Evolutionary conservation across 2,888 invertebrate species (phyloP).

Genomic region (Acronicta psi): DNA sequence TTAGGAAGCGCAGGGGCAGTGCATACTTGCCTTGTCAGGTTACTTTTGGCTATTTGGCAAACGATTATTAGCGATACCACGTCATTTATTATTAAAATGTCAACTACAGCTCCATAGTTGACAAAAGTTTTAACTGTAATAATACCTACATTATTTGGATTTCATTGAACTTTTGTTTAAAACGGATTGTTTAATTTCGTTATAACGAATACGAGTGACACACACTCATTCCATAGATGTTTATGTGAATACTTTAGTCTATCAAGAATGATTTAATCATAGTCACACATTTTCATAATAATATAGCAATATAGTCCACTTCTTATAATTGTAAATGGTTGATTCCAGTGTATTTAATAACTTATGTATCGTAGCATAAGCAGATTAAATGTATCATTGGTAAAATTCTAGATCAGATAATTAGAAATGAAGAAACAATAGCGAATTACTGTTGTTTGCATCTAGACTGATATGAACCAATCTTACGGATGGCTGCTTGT

Average conservation of each 20-base stretch:
- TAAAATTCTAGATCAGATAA: background rate
- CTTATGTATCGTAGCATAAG: constrained; percentile 16
- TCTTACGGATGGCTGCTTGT: too few relatives aligned
- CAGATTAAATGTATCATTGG: background rate
- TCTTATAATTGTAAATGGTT: constrained; percentile 23
- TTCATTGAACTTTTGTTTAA: background rate
- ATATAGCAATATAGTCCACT: constrained; percentile 22
- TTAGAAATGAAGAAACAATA: too few relatives aligned
- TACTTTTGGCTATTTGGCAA: too few relatives aligned
- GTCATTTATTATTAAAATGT: constrained; percentile 1
- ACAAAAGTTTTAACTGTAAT: background rate
- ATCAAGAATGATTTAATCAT: constrained; percentile 16
- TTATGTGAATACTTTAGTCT: constrained; percentile 16
- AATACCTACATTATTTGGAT: background rate
- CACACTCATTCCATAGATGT: constrained; percentile 39
- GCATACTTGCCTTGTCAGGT: too few relatives aligned
- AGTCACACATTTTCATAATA: constrained; percentile 39
- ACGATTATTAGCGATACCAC: background rate
- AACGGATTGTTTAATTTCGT: constrained; percentile 21
- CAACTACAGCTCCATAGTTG: background rate
- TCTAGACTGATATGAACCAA: too few relatives aligned
- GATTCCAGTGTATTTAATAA: constrained; percentile 13
- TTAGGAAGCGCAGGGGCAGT: background rate
- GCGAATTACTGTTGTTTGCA: too few relatives aligned
- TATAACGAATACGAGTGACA: constrained; percentile 2